phyloP scores from a whole-genome alignment of 2,113 vertebrate genomes.

The Hydropotes inermis region DNA sequence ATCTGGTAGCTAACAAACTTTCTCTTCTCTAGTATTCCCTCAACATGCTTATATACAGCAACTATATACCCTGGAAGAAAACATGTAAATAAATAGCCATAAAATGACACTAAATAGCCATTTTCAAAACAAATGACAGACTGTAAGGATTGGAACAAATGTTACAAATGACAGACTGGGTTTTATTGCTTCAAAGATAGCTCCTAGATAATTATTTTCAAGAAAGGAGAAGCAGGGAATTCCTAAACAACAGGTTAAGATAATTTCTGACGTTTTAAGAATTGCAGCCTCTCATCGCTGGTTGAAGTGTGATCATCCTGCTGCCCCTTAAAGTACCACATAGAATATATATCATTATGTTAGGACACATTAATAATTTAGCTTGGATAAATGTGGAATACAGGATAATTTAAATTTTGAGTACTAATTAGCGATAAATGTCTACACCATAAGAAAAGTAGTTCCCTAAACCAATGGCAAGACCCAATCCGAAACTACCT shows the following conservation, averaged over 20 bases:
- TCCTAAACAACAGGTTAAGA: neutral
- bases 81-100: neutral
- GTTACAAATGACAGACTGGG: neutral
- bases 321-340: neutral
- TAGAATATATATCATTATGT: neutral
- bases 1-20: neutral
- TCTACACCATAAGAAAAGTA: neutral
- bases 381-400: neutral
- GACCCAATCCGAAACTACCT: neutral
- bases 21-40: neutral
- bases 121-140: conserved; percentile 19
- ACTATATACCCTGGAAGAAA: neutral
- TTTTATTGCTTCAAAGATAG: conserved; percentile 30
- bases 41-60: neutral
- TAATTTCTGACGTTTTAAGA: neutral
- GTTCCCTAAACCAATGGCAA: neutral
- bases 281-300: neutral
- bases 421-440: neutral
- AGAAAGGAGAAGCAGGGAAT: neutral
- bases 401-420: neutral
- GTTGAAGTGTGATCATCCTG: neutral
- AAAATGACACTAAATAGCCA: conserved; percentile 16
- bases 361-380: neutral
- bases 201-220: neutral
- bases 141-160: neutral